phyloP scores from a whole-genome alignment of 2,888 invertebrate species.

The Drymonia ruficornis region DNA sequence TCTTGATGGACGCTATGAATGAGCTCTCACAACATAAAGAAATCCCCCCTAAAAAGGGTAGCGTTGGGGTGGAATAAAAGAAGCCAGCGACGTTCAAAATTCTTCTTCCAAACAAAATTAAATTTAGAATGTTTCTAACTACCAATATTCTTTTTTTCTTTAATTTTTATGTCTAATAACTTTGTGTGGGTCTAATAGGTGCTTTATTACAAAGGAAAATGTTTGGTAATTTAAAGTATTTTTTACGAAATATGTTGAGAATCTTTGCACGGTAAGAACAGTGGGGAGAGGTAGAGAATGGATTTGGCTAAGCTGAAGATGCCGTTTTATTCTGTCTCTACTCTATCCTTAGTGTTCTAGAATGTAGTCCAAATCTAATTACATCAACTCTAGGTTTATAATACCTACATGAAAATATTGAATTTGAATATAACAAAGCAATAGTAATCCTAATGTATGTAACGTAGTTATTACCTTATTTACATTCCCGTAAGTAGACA shows the following conservation, averaged over 20 bases:
- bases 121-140: conserved; percentile 37
- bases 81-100: conserved; percentile 44
- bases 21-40: conserved; percentile 86
- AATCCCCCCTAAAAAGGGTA: conserved; percentile 85
- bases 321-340: conserved; percentile 14
- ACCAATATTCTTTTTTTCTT: conserved; percentile 35
- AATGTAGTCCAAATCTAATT: too few species aligned
- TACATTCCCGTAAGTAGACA: too few species aligned
- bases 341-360: conserved; percentile 11
- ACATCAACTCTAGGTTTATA: too few species aligned
- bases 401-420: too few species aligned
- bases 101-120: conserved; percentile 49
- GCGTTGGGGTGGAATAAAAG: conserved; percentile 73
- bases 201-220: not conserved
- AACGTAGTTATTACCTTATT: too few species aligned
- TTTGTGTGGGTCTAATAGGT: not conserved
- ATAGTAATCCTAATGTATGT: too few species aligned
- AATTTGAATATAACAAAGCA: too few species aligned
- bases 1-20: conserved; percentile 88
- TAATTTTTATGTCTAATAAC: conserved; percentile 11
- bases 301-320: conserved; percentile 20
- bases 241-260: conserved; percentile 26
- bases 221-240: not conserved
- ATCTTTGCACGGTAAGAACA: conserved; percentile 19
- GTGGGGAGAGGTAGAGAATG: conserved; percentile 14